A percentile compares a stretch with the other conserved stretches of the same genome.
These are phyloP conservation scores for Cerastis rubricosa DNA, from an alignment of 2,888 invertebrate species.

Conservation along the genomic window DNA sequence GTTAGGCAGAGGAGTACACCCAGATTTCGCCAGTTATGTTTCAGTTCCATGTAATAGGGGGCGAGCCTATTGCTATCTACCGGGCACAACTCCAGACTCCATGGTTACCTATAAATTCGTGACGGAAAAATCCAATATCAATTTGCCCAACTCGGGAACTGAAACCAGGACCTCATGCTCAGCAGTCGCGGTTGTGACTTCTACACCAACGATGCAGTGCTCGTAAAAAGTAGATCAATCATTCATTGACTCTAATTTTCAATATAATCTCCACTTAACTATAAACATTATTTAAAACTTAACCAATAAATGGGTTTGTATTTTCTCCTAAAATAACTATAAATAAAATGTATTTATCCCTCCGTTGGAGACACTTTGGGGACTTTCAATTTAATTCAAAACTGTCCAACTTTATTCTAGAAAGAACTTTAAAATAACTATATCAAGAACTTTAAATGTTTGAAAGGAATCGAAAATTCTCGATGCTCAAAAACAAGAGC, in stretches of 20 bases:
- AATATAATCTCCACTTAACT: not conserved
- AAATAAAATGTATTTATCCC: constrained; percentile 51
- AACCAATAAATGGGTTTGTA: constrained; percentile 17
- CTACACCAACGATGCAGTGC: not conserved
- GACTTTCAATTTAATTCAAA: constrained; percentile 49
- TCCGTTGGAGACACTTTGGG: constrained; percentile 38
- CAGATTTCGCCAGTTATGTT: not conserved
- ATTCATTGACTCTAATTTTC: not conserved
- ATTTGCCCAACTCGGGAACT: not conserved
- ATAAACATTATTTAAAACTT: constrained; percentile 3
- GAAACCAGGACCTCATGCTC: not conserved
- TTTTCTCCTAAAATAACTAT: constrained; percentile 37
- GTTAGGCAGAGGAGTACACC: too few relatives aligned
- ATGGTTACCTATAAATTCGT: too few relatives aligned
- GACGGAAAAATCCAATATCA: not conserved
- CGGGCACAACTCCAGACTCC: not conserved
- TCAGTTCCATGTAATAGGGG: not conserved
- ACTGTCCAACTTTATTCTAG: constrained; percentile 44
- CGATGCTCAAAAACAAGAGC: constrained; percentile 46
- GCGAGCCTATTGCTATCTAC: too few relatives aligned
- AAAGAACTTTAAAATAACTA: constrained; percentile 59
- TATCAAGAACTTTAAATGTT: constrained; percentile 42
- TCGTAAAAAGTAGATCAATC: not conserved
- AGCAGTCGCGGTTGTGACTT: not conserved
- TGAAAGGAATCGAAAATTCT: constrained; percentile 42